Evolutionary conservation across 2,888 invertebrate species (phyloP).

Genomic region (Metalampra italica): DNA sequence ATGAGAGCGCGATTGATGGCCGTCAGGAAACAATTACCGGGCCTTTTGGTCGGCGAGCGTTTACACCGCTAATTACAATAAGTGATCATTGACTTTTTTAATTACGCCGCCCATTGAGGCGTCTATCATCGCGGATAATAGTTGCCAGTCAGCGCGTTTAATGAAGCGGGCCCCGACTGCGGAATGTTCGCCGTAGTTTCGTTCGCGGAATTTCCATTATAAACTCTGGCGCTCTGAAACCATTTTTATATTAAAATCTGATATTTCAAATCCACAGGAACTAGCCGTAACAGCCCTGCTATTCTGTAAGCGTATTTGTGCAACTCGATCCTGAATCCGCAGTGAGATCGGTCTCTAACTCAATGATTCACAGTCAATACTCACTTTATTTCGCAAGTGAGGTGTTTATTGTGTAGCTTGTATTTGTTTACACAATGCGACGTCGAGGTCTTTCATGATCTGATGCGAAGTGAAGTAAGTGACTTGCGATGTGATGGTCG

Average conservation of each 20-base stretch:
- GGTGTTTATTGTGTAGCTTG: no score
- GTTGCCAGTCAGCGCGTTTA: constrained; percentile 76
- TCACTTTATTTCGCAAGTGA: no score
- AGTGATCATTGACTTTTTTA: constrained; percentile 73
- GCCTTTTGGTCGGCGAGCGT: constrained; percentile 59
- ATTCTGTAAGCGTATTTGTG: no score
- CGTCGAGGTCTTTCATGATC: no score
- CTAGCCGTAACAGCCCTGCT: constrained; percentile 21
- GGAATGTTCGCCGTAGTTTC: constrained; percentile 51
- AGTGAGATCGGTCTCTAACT: no score
- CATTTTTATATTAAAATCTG: constrained; percentile 36
- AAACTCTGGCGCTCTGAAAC: constrained; percentile 37
- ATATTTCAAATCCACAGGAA: constrained; percentile 21
- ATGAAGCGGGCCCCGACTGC: constrained; percentile 49
- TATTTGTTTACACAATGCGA: no score
- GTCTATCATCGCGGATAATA: constrained; percentile 66
- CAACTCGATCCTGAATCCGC: no score
- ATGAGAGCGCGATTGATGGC: constrained; percentile 45
- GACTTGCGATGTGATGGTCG: no score
- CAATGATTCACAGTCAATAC: no score
- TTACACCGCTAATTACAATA: constrained; percentile 73
- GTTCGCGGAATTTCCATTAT: constrained; percentile 66
- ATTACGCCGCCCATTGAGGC: constrained; percentile 69
- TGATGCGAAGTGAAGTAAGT: no score
- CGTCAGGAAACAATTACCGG: constrained; percentile 68